phyloP scores from a whole-genome alignment of 2,113 vertebrate species.

The Bambusicola thoracicus region DNA sequence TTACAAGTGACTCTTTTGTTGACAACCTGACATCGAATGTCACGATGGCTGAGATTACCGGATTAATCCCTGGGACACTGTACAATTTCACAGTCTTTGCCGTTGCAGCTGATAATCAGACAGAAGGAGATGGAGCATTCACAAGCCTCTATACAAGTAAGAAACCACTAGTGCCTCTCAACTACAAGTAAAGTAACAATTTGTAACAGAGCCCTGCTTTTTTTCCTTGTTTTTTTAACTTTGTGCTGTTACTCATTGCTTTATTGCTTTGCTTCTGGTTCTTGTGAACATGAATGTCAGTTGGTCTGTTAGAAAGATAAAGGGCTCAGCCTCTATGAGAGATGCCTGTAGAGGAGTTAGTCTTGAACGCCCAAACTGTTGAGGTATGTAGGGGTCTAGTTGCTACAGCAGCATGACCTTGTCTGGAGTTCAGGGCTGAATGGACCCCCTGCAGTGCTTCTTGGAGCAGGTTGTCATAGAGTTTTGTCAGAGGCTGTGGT shows the following conservation, averaged over 20 bases:
- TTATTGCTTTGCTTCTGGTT: background rate
- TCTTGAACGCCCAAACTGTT: background rate
- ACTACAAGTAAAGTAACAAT: background rate
- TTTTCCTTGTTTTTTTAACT: background rate
- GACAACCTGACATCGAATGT: fast-evolving
- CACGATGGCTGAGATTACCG: fast-evolving
- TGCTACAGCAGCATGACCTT: background rate
- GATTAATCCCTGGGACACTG: background rate
- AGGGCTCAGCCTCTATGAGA: background rate
- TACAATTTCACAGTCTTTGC: background rate
- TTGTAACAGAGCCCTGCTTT: background rate
- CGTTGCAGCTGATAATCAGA: fast-evolving
- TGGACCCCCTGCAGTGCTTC: fast-evolving
- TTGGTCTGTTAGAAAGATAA: background rate
- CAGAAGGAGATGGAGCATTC: background rate
- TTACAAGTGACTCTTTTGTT: fast-evolving
- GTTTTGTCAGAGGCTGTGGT: fast-evolving
- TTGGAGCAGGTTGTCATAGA: background rate
- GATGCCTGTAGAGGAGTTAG: background rate
- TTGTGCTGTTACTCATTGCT: fast-evolving
- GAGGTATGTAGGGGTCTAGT: background rate
- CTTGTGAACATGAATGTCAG: fast-evolving
- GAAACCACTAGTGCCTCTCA: background rate
- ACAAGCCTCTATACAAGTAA: background rate
- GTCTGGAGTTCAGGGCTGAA: background rate